phyloP scores from a whole-genome alignment of 2,113 vertebrate species.

The Neodon shergylaensis region DNA sequence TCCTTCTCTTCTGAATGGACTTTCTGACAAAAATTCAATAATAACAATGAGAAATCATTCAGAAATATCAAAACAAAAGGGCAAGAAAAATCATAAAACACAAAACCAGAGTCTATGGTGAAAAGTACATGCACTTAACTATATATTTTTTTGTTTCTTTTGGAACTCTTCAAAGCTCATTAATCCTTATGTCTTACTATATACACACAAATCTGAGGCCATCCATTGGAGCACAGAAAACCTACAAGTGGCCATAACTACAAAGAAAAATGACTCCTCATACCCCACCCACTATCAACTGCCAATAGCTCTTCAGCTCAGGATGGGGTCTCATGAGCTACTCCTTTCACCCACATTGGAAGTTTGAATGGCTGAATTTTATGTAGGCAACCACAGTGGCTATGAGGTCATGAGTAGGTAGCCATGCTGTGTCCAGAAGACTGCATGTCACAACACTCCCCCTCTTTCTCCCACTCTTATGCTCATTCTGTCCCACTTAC shows the following conservation, averaged over 20 bases:
- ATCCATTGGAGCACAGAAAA: background rate
- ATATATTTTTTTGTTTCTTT: background rate
- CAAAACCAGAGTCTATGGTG: background rate
- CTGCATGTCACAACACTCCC: no score
- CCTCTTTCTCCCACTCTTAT: no score
- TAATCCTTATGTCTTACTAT: background rate
- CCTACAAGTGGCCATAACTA: background rate
- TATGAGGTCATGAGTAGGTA: background rate
- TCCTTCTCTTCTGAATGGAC: background rate
- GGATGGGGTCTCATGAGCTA: background rate
- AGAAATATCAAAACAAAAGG: slow-evolving; percentile 31
- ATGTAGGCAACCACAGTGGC: background rate
- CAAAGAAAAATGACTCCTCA: background rate
- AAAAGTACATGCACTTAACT: background rate
- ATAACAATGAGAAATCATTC: background rate
- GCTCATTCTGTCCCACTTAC: background rate
- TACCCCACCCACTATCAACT: no score
- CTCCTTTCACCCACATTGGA: background rate
- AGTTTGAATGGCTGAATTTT: background rate
- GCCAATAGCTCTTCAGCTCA: background rate
- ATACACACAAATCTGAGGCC: background rate
- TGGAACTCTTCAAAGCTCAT: background rate
- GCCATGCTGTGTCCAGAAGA: no score
- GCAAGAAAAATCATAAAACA: slow-evolving; percentile 5
- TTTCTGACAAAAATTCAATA: slow-evolving; percentile 20